Evolutionary conservation across 2,113 vertebrate species (phyloP).

Genomic region (Phycodurus eques): DNA sequence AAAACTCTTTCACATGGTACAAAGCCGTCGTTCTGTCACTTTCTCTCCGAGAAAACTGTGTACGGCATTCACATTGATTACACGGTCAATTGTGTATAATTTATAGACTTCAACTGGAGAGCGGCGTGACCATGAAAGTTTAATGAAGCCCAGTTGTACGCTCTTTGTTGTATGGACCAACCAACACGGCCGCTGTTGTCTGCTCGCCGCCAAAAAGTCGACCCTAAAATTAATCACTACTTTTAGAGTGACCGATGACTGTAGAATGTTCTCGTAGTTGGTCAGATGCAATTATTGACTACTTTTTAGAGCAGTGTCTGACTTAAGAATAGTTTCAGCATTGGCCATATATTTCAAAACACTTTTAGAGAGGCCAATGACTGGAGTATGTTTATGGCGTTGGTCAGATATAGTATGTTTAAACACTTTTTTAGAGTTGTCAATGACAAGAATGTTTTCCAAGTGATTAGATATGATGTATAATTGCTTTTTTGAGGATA

Average conservation of each 20-base stretch:
- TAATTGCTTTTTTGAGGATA: no score
- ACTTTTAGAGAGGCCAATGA: slow-evolving; percentile 17
- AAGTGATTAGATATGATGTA: no score
- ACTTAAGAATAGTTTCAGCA: not conserved
- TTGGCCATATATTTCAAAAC: no score
- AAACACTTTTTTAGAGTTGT: no score
- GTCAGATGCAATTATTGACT: not conserved
- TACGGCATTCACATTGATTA: slow-evolving; percentile 65
- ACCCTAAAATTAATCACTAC: slow-evolving; percentile 11
- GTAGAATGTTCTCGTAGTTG: not conserved
- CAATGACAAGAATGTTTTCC: no score
- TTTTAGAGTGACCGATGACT: slow-evolving; percentile 22
- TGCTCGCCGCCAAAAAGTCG: slow-evolving; percentile 5
- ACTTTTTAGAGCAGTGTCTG: not conserved
- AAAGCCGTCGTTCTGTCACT: slow-evolving; percentile 30
- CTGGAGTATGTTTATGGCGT: slow-evolving; percentile 26
- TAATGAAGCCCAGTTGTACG: slow-evolving; percentile 66
- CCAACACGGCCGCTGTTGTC: slow-evolving; percentile 33
- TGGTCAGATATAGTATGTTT: no score
- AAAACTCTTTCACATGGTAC: not conserved
- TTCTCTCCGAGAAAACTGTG: slow-evolving; percentile 48
- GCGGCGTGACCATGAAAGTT: slow-evolving; percentile 54
- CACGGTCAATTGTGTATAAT: slow-evolving; percentile 65
- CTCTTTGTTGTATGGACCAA: slow-evolving; percentile 62
- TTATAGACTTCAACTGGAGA: slow-evolving; percentile 60